Evolutionary conservation across 2,888 invertebrate genomes (phyloP).

Genomic region (Drosophila melanocephala): DNA sequence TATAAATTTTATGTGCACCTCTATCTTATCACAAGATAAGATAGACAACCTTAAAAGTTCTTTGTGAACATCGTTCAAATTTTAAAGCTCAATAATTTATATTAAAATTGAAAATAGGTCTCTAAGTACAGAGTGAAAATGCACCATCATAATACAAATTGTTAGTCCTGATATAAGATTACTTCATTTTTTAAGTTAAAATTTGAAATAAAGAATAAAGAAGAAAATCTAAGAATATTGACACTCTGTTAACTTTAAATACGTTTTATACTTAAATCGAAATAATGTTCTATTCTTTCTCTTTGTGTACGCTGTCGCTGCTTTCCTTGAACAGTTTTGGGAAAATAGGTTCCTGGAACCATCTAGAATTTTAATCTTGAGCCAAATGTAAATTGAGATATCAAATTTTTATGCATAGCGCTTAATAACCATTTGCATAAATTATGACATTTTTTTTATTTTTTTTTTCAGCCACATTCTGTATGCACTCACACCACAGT

Average conservation of each 20-base stretch:
- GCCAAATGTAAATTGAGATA: constrained; percentile 52
- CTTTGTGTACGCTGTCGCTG: not conserved
- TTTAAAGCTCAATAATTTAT: constrained; percentile 17
- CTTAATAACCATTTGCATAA: constrained; percentile 59
- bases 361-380: constrained; percentile 9
- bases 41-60: constrained; percentile 20
- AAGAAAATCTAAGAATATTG: not conserved
- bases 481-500: constrained; percentile 59
- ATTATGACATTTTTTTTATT: constrained; percentile 49
- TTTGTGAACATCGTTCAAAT: constrained; percentile 4
- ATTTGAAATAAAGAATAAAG: not conserved
- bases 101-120: constrained; percentile 4
- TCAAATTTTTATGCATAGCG: constrained; percentile 47
- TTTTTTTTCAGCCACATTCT: constrained; percentile 38
- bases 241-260: not conserved
- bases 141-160: not conserved
- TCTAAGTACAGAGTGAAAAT: not conserved
- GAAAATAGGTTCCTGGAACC: not conserved
- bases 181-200: not conserved
- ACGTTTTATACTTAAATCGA: not conserved
- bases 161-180: not conserved
- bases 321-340: not conserved
- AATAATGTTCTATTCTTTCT: not conserved
- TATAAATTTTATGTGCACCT: constrained; percentile 1
- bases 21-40: constrained; percentile 48